These are phyloP conservation scores for Coreius guichenoti DNA, from an alignment of 2,797 vertebrate species.

Conservation along the genomic window DNA sequence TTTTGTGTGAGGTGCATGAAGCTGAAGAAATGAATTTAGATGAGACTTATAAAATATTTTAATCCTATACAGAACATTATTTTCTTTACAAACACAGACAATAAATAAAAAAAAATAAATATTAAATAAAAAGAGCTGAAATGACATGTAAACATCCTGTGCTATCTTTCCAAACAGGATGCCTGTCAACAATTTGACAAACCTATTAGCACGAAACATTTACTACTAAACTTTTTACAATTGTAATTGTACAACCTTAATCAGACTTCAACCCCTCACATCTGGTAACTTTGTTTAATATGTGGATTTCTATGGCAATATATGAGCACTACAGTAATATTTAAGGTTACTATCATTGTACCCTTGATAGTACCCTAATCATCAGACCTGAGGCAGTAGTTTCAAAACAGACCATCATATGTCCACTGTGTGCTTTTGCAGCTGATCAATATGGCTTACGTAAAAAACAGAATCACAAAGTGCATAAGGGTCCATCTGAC, in stretches of 20 bases:
- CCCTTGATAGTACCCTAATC: constrained; percentile 20
- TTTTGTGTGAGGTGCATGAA: not conserved
- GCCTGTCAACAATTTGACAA: constrained; percentile 13
- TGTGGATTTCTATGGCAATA: constrained; percentile 10
- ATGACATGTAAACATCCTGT: constrained; percentile 56
- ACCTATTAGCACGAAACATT: not conserved
- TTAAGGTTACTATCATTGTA: constrained; percentile 28
- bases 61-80: constrained; percentile 40
- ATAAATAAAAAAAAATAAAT: constrained; percentile 84
- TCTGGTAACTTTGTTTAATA: constrained; percentile 6
- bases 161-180: constrained; percentile 23
- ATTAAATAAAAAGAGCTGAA: constrained; percentile 78
- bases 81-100: constrained; percentile 67
- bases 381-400: constrained; percentile 36
- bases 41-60: constrained; percentile 36
- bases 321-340: constrained; percentile 19
- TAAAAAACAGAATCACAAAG: constrained; percentile 25
- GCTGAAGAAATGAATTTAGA: not conserved
- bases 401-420: constrained; percentile 13
- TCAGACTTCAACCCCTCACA: constrained; percentile 43
- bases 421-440: not conserved
- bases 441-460: constrained; percentile 36
- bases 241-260: constrained; percentile 8
- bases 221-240: constrained; percentile 34
- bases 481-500: constrained; percentile 25